These are phyloP conservation scores for Physocephala rufipes DNA, from an alignment of 2,888 invertebrate species.

Conservation along the genomic window DNA sequence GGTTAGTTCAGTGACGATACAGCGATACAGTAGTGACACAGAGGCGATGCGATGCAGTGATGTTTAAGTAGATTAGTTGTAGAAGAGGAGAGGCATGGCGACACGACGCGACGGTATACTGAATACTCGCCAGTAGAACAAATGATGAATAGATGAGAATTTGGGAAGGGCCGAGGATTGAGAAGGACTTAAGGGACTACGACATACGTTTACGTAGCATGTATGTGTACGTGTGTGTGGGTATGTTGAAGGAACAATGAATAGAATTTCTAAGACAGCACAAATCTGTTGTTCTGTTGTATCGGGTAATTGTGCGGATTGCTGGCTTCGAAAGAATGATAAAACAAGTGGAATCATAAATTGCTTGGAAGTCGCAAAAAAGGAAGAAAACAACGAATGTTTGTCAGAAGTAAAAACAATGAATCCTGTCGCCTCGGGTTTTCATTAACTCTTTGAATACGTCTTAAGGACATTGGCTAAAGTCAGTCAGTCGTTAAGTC, in stretches of 20 bases:
- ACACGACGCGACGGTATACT: neutral
- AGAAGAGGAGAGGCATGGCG: neutral
- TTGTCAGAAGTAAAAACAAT: neutral
- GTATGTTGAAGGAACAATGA: neutral
- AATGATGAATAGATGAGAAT: conserved; percentile 14
- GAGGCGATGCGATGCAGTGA: no score
- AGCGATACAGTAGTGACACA: no score
- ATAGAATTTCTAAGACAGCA: conserved; percentile 3
- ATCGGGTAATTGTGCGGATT: conserved; percentile 1
- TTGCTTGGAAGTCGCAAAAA: conserved; percentile 10
- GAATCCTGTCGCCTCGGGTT: neutral
- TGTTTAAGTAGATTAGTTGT: neutral
- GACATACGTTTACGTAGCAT: no score
- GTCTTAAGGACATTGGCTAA: conserved; percentile 2
- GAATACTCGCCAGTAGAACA: conserved; percentile 1
- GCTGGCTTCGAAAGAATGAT: neutral
- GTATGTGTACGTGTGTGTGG: no score
- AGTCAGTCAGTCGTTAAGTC: neutral
- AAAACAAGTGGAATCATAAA: conserved; percentile 5
- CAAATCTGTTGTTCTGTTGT: neutral
- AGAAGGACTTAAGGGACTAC: neutral
- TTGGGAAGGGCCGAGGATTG: neutral
- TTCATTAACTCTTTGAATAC: conserved; percentile 9
- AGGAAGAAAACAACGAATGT: neutral
- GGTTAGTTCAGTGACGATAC: no score